Evolutionary conservation across 2,113 vertebrate genomes (phyloP).

Genomic region (Macrotus californicus): DNA sequence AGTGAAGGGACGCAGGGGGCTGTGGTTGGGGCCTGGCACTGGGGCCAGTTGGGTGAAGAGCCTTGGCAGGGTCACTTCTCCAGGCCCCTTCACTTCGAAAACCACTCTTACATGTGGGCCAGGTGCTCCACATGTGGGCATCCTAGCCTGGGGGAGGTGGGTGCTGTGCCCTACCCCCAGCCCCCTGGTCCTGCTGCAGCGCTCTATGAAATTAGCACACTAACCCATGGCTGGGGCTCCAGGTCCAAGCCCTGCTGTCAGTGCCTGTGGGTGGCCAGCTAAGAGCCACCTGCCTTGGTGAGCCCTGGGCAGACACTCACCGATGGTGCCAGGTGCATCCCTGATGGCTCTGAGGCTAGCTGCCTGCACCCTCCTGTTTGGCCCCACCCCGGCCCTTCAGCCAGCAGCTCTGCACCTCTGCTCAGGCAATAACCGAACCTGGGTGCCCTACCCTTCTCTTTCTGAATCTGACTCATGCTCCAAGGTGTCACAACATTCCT

Average conservation of each 20-base stretch:
- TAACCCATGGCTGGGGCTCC: neutral
- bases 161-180: neutral
- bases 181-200: neutral
- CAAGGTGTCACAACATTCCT: rapidly evolving
- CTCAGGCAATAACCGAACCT: neutral
- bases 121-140: neutral
- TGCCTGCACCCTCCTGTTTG: neutral
- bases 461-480: neutral
- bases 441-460: neutral
- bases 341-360: neutral
- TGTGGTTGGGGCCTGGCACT: neutral
- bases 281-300: neutral
- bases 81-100: neutral
- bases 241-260: neutral
- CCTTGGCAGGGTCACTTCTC: neutral
- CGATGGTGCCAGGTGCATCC: neutral
- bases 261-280: rapidly evolving
- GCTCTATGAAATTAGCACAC: rapidly evolving
- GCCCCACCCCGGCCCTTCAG: neutral
- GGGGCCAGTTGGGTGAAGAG: neutral
- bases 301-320: neutral
- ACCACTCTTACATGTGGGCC: neutral
- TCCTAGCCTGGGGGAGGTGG: neutral
- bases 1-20: neutral
- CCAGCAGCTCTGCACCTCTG: neutral